Conservation (phyloP, 2,113 vertebrate species). For the Propithecus coquereli region DNA sequence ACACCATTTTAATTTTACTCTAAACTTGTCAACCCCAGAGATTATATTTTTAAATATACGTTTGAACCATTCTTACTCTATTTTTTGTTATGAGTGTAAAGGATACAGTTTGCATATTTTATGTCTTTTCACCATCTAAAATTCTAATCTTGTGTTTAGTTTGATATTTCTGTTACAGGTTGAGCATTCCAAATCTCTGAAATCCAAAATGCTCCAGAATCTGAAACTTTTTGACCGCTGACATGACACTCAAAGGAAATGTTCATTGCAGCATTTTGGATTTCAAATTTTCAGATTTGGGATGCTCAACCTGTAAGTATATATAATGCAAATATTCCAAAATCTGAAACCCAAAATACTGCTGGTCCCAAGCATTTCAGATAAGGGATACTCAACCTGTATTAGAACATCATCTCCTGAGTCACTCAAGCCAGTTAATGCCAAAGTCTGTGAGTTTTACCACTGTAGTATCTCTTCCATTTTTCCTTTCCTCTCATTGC, state of each 20-base stretch:
- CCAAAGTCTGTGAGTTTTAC: neutral
- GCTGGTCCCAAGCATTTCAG: too few relatives aligned
- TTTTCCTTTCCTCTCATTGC: neutral
- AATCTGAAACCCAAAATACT: neutral
- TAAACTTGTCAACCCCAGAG: neutral
- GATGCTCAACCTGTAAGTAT: neutral
- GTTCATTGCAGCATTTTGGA: neutral
- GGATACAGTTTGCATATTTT: neutral
- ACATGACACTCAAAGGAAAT: neutral
- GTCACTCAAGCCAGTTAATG: neutral
- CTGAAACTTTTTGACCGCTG: neutral
- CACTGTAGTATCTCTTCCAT: neutral
- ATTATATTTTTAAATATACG: neutral
- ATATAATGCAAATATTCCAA: neutral
- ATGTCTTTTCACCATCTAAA: neutral
- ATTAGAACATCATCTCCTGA: slow-evolving; percentile 12
- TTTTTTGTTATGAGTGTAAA: neutral
- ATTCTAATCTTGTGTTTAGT: neutral
- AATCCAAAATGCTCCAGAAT: neutral
- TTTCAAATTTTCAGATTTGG: neutral
- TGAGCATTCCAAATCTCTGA: neutral
- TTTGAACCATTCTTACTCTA: neutral
- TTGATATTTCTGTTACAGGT: neutral
- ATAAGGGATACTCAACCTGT: too few relatives aligned
- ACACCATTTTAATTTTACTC: slow-evolving; percentile 16